Evolutionary conservation across 2,888 invertebrate species (phyloP), one percentile per base, ranked within the genome.

Genomic region (Gryllus longicercus): DNA sequence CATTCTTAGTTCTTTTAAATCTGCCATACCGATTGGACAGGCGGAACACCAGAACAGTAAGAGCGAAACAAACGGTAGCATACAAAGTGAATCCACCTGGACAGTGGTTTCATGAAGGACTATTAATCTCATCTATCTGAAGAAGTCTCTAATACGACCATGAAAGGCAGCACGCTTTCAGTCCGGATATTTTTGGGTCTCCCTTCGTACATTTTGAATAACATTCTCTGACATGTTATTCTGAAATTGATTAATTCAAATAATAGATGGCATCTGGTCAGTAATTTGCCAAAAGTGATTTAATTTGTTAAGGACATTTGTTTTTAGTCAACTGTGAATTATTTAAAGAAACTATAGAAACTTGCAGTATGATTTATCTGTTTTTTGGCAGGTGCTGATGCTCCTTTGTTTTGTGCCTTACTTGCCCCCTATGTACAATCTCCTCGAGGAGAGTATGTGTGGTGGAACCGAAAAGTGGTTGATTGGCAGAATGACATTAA

Each of bases 401-500:
- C 91, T 4, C 89, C 93, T 2, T 85, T 92, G 0, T 92, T 91
- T 84, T 85, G 92, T 83, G 93, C 90, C 76, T 87, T 90, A 86
- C 88, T 87, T 87, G 92, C 84, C 0, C 86, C 88, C 0, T 84
- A 86, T 79, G 84, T 84, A 12, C 87, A 89, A 82, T 85, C 89
- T 0, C 89, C 93, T 3, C 88, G 89, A 81, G 94, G 93, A 1
- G 86, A 90, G 83, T 93, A 89, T 84, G 88, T 94, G 4, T 93
- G 93, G 93, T 86, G 84, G 51, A 89, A 92, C 84, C 89, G 89
- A 79, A 86, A 86, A 74, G 87, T 92, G 81, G 88, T 90, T 1
- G 89, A 89, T 82, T 93, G 93, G 93, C 87, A 85, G 86, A 86
- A 84, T 38, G 38, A 38, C 38, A 38, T 38, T 38, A 38, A 38